Percentiles rank a stretch among this genome's conserved stretches.
phyloP scores from a whole-genome alignment of 2,797 vertebrate genomes.

The Enteromius anoplus region DNA sequence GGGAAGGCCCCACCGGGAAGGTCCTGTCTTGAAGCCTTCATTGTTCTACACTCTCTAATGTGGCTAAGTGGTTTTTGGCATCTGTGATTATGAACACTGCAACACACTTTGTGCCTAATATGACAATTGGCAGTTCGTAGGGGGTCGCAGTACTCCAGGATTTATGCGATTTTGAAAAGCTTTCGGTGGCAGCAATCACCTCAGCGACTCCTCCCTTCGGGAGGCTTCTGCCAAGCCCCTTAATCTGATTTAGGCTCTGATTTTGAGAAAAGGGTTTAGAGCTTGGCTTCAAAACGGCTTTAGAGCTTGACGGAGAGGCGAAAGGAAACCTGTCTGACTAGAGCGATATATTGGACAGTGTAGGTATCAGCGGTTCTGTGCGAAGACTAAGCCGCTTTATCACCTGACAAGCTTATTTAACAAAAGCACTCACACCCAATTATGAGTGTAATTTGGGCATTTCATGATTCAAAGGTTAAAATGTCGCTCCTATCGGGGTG shows the following conservation, averaged over 20 bases:
- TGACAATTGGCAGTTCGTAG: slow-evolving; percentile 65
- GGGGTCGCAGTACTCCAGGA: slow-evolving; percentile 56
- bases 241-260: slow-evolving; percentile 52
- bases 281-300: slow-evolving; percentile 18
- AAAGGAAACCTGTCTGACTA: slow-evolving; percentile 29
- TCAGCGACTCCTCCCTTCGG: slow-evolving; percentile 44
- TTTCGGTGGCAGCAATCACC: slow-evolving; percentile 57
- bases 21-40: slow-evolving; percentile 19
- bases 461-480: neutral
- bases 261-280: slow-evolving; percentile 54
- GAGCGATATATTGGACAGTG: slow-evolving; percentile 3
- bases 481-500: neutral
- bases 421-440: slow-evolving; percentile 10
- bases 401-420: neutral
- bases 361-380: neutral
- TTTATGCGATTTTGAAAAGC: slow-evolving; percentile 51
- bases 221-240: slow-evolving; percentile 28
- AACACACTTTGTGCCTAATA: slow-evolving; percentile 60
- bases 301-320: slow-evolving; percentile 34
- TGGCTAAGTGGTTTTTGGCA: slow-evolving; percentile 65
- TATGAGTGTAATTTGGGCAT: slow-evolving; percentile 16
- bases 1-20: slow-evolving; percentile 8
- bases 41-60: slow-evolving; percentile 54
- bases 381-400: neutral
- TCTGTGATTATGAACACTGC: slow-evolving; percentile 67